These are phyloP conservation scores for Chiridota heheva DNA, from an alignment of 35 echinoderm and acorn worm genomes.

Conservation along the genomic window DNA sequence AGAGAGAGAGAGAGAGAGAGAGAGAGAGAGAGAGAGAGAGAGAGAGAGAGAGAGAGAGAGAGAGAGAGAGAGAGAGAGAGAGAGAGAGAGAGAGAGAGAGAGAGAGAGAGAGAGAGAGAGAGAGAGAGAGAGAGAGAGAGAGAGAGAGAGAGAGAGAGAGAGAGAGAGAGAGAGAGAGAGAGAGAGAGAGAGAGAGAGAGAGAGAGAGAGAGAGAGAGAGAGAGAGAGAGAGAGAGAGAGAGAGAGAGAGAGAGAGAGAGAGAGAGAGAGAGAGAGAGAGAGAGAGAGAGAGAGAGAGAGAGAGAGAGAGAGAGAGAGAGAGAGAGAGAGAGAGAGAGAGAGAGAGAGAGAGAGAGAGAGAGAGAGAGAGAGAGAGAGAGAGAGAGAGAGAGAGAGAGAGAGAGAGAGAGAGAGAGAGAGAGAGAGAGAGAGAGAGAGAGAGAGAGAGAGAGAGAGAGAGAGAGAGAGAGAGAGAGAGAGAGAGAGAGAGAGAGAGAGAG, in stretches of 20 bases:
- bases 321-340: conserved; percentile 4
- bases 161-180: conserved; percentile 4
- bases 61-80: conserved; percentile 4
- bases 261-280: conserved; percentile 4
- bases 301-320: conserved; percentile 4
- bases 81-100: conserved; percentile 4
- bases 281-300: conserved; percentile 4
- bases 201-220: conserved; percentile 4
- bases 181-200: conserved; percentile 4
- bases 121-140: conserved; percentile 4
- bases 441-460: conserved; percentile 4
- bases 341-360: conserved; percentile 4
- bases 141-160: conserved; percentile 4
- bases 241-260: conserved; percentile 4
- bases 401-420: conserved; percentile 4
- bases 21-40: conserved; percentile 4
- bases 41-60: conserved; percentile 4
- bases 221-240: conserved; percentile 4
- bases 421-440: conserved; percentile 4
- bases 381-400: conserved; percentile 4
- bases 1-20: conserved; percentile 4
- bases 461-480: conserved; percentile 4
- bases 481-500: conserved; percentile 4
- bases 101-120: conserved; percentile 4
- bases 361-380: conserved; percentile 4